These are phyloP conservation scores for Arctia plantaginis DNA, from an alignment of 2,888 invertebrate genomes.

Conservation along the genomic window DNA sequence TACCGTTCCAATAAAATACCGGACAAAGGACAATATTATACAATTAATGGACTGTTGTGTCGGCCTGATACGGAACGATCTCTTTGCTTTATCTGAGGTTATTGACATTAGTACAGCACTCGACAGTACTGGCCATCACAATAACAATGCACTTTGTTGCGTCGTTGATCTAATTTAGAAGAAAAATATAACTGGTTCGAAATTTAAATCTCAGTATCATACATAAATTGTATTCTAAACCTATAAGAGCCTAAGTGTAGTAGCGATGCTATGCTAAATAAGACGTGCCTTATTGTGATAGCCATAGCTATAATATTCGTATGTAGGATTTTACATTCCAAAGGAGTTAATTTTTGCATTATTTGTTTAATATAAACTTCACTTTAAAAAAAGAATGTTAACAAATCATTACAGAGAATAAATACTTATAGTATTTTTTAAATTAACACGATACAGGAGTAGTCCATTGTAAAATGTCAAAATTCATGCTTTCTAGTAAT, in stretches of 20 bases:
- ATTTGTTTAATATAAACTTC: no score
- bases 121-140: constrained; percentile 1
- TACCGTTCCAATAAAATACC: background rate
- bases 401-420: no score
- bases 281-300: background rate
- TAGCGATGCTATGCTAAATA: background rate
- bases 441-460: no score
- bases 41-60: constrained; percentile 7
- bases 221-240: background rate
- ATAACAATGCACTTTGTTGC: background rate
- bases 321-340: background rate
- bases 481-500: no score
- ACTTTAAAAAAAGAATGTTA: no score
- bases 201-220: background rate
- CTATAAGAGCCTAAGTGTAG: background rate
- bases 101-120: constrained; percentile 11
- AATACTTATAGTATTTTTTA: no score
- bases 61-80: constrained; percentile 14
- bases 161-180: background rate
- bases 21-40: background rate
- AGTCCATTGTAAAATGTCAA: no score
- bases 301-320: background rate
- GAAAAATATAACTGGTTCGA: background rate
- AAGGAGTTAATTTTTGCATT: background rate
- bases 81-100: constrained; percentile 27